Percentiles rank a stretch among this genome's conserved stretches.
These are phyloP conservation scores for Odobenus rosmarus DNA, from an alignment of 2,113 vertebrate species.

Conservation along the genomic window DNA sequence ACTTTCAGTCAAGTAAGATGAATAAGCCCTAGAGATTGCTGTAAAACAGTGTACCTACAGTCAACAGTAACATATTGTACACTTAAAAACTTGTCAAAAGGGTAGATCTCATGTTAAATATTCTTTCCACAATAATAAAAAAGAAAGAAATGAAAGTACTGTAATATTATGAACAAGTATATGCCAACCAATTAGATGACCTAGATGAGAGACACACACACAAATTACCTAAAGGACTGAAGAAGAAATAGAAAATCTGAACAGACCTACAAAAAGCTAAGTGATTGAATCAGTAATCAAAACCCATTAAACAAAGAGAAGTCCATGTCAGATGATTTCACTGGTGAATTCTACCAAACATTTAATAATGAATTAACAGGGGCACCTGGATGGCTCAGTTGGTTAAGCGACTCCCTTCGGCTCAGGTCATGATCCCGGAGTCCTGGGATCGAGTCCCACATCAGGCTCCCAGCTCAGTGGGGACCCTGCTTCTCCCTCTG, in stretches of 20 bases:
- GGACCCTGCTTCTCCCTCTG: no score
- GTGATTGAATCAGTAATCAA: background rate
- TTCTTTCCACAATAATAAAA: background rate
- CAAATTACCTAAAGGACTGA: background rate
- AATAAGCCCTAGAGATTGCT: background rate
- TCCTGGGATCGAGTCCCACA: no score
- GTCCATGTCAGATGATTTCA: background rate
- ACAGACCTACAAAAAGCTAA: background rate
- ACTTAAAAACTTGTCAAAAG: background rate
- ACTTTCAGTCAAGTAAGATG: background rate
- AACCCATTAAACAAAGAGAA: background rate
- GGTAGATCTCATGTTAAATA: background rate
- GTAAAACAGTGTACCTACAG: background rate
- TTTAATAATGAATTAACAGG: background rate
- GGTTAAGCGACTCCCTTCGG: background rate
- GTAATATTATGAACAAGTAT: background rate
- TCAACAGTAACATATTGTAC: background rate
- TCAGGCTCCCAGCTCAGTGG: no score
- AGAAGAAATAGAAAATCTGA: background rate
- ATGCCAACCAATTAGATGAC: background rate
- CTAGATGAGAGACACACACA: background rate
- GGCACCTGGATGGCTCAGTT: background rate
- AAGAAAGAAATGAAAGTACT: background rate
- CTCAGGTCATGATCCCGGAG: background rate
- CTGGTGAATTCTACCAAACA: background rate